Percentiles rank a stretch among this genome's conserved stretches.
phyloP scores from a whole-genome alignment of 2,113 vertebrate species.

The Pterophyllum scalare region DNA sequence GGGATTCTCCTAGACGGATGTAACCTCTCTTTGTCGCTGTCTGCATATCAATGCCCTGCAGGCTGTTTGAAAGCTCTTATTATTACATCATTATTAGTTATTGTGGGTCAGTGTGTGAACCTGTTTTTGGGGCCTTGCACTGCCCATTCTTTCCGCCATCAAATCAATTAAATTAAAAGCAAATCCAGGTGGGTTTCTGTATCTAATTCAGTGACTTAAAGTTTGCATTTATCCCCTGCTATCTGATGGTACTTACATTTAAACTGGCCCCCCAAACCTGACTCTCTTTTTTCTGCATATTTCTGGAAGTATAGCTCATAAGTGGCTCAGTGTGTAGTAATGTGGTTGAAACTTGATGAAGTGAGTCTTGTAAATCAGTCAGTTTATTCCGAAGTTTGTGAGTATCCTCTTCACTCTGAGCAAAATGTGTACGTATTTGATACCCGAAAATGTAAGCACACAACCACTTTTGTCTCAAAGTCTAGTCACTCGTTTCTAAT shows the following conservation, averaged over 20 bases:
- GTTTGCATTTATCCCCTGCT: background rate
- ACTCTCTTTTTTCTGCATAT: slow-evolving; percentile 65
- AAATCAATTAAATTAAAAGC: background rate
- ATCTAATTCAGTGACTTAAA: background rate
- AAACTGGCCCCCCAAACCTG: slow-evolving; percentile 54
- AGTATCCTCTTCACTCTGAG: slow-evolving; percentile 69
- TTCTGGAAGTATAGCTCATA: slow-evolving; percentile 72
- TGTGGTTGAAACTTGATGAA: slow-evolving; percentile 79
- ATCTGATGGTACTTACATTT: slow-evolving; percentile 8
- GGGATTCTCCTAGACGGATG: slow-evolving; percentile 24
- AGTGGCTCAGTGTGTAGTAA: slow-evolving; percentile 79
- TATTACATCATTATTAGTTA: slow-evolving; percentile 33
- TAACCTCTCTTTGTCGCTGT: slow-evolving; percentile 19
- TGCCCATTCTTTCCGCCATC: background rate
- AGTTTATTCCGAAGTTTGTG: slow-evolving; percentile 73
- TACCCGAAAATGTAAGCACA: slow-evolving; percentile 77
- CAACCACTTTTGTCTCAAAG: slow-evolving; percentile 70
- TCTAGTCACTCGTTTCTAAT: slow-evolving; percentile 81
- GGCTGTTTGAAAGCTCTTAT: slow-evolving; percentile 42
- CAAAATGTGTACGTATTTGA: slow-evolving; percentile 77
- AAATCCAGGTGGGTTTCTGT: background rate
- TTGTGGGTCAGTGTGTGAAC: slow-evolving; percentile 27
- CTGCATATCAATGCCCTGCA: slow-evolving; percentile 36
- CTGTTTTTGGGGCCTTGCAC: slow-evolving; percentile 12
- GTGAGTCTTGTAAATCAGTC: slow-evolving; percentile 80